Evolutionary conservation across 92 coral and sea anemone genomes (phyloP).

Genomic region (Parazoanthus swiftii): DNA sequence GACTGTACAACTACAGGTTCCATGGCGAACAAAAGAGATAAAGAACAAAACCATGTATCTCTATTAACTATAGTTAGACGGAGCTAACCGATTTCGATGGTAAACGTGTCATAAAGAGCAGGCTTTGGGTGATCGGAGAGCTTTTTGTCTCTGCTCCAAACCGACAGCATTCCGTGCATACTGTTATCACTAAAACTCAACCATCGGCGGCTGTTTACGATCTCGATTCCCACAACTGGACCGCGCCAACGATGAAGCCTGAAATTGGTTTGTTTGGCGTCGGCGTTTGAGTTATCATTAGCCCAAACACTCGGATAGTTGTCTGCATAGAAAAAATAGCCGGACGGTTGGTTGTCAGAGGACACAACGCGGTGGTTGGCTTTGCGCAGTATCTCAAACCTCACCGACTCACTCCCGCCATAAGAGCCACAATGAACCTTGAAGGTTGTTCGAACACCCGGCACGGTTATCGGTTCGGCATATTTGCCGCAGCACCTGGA

Average conservation of each 20-base stretch:
- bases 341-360: conserved; percentile 48
- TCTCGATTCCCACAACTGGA: conserved; percentile 49
- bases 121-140: conserved; percentile 28
- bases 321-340: conserved; percentile 52
- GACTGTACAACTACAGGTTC: too few species aligned
- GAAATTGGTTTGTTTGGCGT: conserved; percentile 28
- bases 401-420: conserved; percentile 40
- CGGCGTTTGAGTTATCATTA: neutral
- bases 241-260: conserved; percentile 56
- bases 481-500: conserved; percentile 54
- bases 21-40: too few species aligned
- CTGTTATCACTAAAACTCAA: conserved; percentile 43
- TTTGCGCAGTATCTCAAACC: conserved; percentile 51
- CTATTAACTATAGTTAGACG: too few species aligned
- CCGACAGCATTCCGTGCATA: conserved; percentile 38
- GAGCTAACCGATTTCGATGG: conserved; percentile 47
- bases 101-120: conserved; percentile 45
- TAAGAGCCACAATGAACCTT: conserved; percentile 47
- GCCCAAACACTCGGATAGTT: conserved; percentile 3
- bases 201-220: conserved; percentile 45
- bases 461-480: conserved; percentile 43
- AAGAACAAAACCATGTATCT: too few species aligned
- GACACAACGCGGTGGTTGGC: neutral
- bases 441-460: conserved; percentile 51
- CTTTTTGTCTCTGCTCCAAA: neutral